Base-by-base conservation (phyloP, 2,888 invertebrate genomes). In the Stenurella melanura region DNA sequence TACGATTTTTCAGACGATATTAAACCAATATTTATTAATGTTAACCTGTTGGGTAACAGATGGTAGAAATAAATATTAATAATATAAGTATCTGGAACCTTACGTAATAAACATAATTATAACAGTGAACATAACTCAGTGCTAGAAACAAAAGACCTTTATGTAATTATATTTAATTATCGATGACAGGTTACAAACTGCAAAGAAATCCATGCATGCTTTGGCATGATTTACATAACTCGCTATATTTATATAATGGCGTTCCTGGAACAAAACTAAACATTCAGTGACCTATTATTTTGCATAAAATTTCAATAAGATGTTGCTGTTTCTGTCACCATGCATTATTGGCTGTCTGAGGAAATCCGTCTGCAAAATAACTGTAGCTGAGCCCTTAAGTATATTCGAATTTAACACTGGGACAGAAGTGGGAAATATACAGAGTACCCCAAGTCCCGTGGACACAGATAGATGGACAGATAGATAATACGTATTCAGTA, bases 211-310 rank as follows among this genome's bases (percentile, higher is more conserved):
- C 71, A 78, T 78, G 76, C 71, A 74, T 76, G 72, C 75, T 73
- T 74, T 68, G 64, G 76, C 38, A 50, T 73, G 66, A 77, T 81
- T 81, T 81, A 77, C 79, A 77, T 79, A 80, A 77, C 81, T 78
- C 78, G 73, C 78, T 71, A 70, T 79, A 80, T 79, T 79, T 82
- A 82, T 82, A 82, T 79, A 82, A 82, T 79, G 77, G 79, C 80
- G 77, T 82, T 81, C 78, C 74, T 77, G 72, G 76, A 79, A 82
- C 78, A 75, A 78, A 78, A 75, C 79, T 80, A 81, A 78, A 79
- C 80, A 82, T 82, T 79, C 82, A 79, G 75, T 81, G 81, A 82
- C 82, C 82, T 78, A 82, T 79, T 81, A 82, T 80, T 82, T 82
- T 78, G 75, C 82, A 81, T 82, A 79, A 71, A 73, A 79, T 80